A percentile compares a stretch with the other conserved stretches of the same genome.
Evolutionary conservation across 2,797 vertebrate genomes (phyloP).

Genomic region (Malurus leucopterus): DNA sequence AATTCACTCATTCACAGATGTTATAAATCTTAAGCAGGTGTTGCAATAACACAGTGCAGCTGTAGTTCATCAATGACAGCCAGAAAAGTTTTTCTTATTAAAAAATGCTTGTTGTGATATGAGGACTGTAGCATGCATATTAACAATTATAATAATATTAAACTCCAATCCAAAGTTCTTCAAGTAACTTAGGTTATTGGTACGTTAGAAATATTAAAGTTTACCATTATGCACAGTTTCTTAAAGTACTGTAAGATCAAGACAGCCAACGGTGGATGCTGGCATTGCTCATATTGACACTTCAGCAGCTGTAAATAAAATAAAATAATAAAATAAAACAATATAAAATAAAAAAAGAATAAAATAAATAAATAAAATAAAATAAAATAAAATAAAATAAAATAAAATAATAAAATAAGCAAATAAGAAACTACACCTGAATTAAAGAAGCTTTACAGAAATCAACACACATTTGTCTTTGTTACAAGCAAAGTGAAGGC

Average conservation of each 20-base stretch:
- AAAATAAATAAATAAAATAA: not conserved
- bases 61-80: not conserved
- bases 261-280: rapidly evolving
- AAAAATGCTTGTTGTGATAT: not conserved
- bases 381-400: not conserved
- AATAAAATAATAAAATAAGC: not conserved
- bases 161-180: not conserved
- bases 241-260: not conserved
- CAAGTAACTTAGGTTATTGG: not conserved
- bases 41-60: not conserved
- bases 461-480: not conserved
- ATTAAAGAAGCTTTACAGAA: not conserved
- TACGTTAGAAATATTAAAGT: not conserved
- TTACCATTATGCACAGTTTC: not conserved
- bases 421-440: not conserved
- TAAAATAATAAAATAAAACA: not conserved
- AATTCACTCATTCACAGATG: not conserved
- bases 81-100: not conserved
- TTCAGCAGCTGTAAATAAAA: not conserved
- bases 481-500: not conserved
- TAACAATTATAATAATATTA: not conserved
- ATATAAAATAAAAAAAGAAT: not conserved
- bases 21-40: not conserved
- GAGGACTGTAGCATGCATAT: not conserved
- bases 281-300: not conserved